Base-by-base conservation (phyloP, 2,888 invertebrate genomes). In the Eueremaeus valkanovi region DNA sequence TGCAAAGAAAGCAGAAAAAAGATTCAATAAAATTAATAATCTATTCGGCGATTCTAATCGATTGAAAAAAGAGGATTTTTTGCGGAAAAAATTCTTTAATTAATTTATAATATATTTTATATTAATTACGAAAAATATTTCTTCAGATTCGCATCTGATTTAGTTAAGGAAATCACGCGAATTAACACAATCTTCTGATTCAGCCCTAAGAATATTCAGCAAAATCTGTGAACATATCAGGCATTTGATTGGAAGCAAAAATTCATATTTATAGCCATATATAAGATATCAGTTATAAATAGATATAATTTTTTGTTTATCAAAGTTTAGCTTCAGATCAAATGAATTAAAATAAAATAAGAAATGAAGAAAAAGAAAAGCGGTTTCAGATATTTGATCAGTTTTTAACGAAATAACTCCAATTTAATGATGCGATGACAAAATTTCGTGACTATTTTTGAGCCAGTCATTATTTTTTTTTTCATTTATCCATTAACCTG, bases 391-490 rank as follows among this genome's bases (percentile, higher is more conserved):
- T 45, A 45, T 45, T 45, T 45, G 45, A 45, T 45, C 45, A 18
- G 8, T 45, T 45, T 11, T 45, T 45, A 45, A 24, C 3, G 6
- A 55, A 55, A 55, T 55, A 21, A 9, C 24, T 55, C 55, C 9
- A 55, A 55, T 24, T n/a, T 55, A 55, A 55, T 55, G 55, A 55
- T 24, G 27, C 24, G 55, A 55, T 55, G 27, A 55, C 27, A 24
- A 55, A 55, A 55, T 55, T 24, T 55, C 55, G 55, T 55, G 55
- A 55, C 55, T 55, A 24, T 55, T 55, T 55, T 24, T 11, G 27
- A n/a, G n/a, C n/a, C n/a, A n/a, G 55, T n/a, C 55, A 55, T 21
- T 55, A 55, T 55, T 55, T 55, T 13, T 45, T 13, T n/a, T n/a
- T n/a, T n/a, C n/a, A n/a, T 45, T 18, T 45, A 45, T 45, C 18